phyloP scores from a whole-genome alignment of 2,888 invertebrate species.

The Dasypolia templi region DNA sequence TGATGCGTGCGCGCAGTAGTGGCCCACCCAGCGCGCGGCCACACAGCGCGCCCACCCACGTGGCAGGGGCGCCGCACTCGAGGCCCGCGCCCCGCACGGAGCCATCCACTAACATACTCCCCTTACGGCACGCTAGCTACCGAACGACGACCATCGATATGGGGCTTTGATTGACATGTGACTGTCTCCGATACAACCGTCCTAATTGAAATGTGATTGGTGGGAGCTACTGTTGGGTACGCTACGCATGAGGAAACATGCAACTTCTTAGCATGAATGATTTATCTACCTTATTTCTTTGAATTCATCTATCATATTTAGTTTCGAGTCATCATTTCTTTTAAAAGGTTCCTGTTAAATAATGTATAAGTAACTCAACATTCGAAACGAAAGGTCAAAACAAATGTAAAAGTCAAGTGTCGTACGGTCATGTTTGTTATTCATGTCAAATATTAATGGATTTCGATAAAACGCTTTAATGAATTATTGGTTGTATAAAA shows the following conservation, averaged over 20 bases:
- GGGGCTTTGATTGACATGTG: conserved; percentile 81
- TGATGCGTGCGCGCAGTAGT: conserved; percentile 84
- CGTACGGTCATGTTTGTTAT: conserved; percentile 20
- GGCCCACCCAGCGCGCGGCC: conserved; percentile 90
- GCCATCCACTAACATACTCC: conserved; percentile 60
- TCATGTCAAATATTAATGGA: conserved; percentile 22
- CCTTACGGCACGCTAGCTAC: conserved; percentile 63
- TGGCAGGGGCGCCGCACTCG: conserved; percentile 84
- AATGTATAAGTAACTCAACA: not conserved
- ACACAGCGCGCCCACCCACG: conserved; percentile 90
- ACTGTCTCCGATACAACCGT: conserved; percentile 73
- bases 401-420: conserved; percentile 23
- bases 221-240: conserved; percentile 64
- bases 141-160: conserved; percentile 67
- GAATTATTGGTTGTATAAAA: conserved; percentile 5
- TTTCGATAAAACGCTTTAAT: conserved; percentile 2
- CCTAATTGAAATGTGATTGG: conserved; percentile 75
- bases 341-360: conserved; percentile 24
- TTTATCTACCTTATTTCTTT: conserved; percentile 35
- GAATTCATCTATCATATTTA: conserved; percentile 25
- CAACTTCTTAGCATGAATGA: conserved; percentile 42
- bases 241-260: conserved; percentile 46
- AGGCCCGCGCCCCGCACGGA: conserved; percentile 79
- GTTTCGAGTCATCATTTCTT: conserved; percentile 26
- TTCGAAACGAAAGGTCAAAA: conserved; percentile 32